A percentile compares a stretch with the other conserved stretches of the same genome.
phyloP scores from a whole-genome alignment of 2,888 invertebrate species.

The Nephrocerus scutellatus region DNA sequence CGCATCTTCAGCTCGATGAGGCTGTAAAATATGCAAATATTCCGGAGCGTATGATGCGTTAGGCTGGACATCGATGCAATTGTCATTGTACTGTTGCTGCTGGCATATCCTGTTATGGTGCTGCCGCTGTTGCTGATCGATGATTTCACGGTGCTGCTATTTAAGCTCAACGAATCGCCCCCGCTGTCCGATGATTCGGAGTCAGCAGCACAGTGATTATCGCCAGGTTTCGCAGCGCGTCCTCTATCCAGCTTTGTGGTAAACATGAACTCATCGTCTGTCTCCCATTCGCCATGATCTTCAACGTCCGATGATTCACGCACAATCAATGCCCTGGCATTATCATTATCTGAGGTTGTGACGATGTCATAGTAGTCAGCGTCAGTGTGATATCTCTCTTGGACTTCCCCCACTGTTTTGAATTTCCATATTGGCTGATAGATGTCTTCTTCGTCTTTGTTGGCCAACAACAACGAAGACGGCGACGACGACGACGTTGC shows the following conservation, averaged over 20 bases:
- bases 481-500: not conserved
- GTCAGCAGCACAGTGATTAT: conserved; percentile 17
- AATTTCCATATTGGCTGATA: conserved; percentile 48
- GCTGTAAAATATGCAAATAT: conserved; percentile 43
- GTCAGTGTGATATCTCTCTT: conserved; percentile 29
- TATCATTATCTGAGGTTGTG: conserved; percentile 8
- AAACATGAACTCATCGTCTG: conserved; percentile 45
- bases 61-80: conserved; percentile 27
- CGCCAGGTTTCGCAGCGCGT: conserved; percentile 9
- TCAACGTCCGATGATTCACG: conserved; percentile 23
- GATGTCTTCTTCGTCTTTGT: conserved; percentile 39
- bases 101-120: conserved; percentile 37
- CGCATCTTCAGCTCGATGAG: conserved; percentile 38
- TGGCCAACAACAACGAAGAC: not conserved
- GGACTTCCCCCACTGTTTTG: conserved; percentile 38
- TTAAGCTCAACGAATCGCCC: conserved; percentile 24
- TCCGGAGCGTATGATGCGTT: conserved; percentile 35
- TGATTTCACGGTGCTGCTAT: conserved; percentile 15
- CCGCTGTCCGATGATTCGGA: conserved; percentile 1
- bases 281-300: conserved; percentile 46
- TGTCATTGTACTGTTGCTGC: conserved; percentile 36
- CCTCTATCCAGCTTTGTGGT: conserved; percentile 24
- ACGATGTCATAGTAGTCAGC: conserved; percentile 22
- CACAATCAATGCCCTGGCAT: conserved; percentile 3
- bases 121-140: conserved; percentile 29